These are phyloP conservation scores for Nomada goodeniana DNA, from an alignment of 2,888 invertebrate species.

Conservation along the genomic window DNA sequence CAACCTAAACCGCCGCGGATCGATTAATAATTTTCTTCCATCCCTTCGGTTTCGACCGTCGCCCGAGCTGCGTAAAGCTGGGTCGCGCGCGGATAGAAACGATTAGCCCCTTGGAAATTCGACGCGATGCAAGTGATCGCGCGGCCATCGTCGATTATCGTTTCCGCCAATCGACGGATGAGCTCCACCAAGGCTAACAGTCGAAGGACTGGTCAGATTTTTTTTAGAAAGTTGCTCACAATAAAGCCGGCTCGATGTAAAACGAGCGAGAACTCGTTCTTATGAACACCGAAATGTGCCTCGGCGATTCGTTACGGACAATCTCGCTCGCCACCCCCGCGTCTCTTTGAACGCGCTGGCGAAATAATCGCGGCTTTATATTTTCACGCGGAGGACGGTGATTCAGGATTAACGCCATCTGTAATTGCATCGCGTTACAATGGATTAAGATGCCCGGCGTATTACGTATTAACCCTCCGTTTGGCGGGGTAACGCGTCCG, in stretches of 20 bases:
- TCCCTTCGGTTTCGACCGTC: slow-evolving; percentile 1
- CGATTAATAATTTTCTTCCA: slow-evolving; percentile 37
- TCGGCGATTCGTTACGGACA: not conserved
- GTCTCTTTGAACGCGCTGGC: not conserved
- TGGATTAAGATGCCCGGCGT: slow-evolving; percentile 5
- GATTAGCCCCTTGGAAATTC: not conserved
- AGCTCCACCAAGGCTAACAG: slow-evolving; percentile 64
- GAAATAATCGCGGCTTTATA: not conserved
- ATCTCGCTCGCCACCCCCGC: not conserved
- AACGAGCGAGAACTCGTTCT: slow-evolving; percentile 14
- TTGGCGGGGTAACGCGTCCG: slow-evolving; percentile 8
- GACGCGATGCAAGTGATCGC: not conserved
- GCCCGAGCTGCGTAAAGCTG: slow-evolving; percentile 6
- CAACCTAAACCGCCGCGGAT: slow-evolving; percentile 15
- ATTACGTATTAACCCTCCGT: slow-evolving; percentile 36
- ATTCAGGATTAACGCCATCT: not conserved
- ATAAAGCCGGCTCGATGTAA: slow-evolving; percentile 15
- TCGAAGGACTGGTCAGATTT: slow-evolving; percentile 69
- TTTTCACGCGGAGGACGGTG: not conserved
- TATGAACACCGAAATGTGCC: not conserved
- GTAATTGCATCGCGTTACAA: slow-evolving; percentile 7
- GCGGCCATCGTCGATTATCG: not conserved
- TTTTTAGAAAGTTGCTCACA: slow-evolving; percentile 70
- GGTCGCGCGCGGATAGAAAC: not conserved
- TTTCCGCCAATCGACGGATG: not conserved